A percentile compares a stretch with the other conserved stretches of the same genome.
These are phyloP conservation scores for Chelon labrosus DNA, from an alignment of 2,797 vertebrate genomes.

Conservation along the genomic window DNA sequence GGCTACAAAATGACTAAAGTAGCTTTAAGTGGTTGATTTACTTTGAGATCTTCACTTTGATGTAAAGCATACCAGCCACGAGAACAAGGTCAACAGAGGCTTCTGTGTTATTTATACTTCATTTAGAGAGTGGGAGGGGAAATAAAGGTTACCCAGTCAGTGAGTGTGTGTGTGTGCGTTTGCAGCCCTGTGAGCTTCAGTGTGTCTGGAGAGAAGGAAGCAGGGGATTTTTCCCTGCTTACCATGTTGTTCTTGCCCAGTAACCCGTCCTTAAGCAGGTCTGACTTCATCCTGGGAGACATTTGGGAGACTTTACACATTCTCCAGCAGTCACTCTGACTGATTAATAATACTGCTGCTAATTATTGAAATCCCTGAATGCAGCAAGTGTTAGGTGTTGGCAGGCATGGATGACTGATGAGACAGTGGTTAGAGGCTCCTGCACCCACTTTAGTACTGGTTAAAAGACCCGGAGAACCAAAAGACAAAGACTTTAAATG, in stretches of 20 bases:
- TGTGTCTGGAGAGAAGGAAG: neutral
- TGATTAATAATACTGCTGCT: constrained; percentile 3
- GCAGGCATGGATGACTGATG: neutral
- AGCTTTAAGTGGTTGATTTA: too few species aligned
- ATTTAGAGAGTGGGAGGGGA: neutral
- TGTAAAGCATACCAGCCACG: too few species aligned
- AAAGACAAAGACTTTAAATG: too few species aligned
- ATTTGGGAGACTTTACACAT: constrained; percentile 18
- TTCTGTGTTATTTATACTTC: neutral
- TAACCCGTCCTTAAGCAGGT: constrained; percentile 12
- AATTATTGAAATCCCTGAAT: constrained; percentile 39
- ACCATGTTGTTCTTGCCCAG: neutral
- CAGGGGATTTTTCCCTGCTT: neutral
- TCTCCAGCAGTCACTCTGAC: constrained; percentile 2
- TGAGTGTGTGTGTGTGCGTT: constrained; percentile 1
- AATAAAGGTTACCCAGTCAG: neutral
- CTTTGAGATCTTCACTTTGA: too few species aligned
- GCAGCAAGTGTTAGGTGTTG: constrained; percentile 22
- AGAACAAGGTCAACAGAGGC: neutral
- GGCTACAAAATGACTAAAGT: too few species aligned
- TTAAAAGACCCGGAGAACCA: too few species aligned
- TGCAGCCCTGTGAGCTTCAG: neutral
- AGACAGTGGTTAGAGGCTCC: neutral
- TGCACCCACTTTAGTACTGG: too few species aligned
- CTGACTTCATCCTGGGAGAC: constrained; percentile 39